Evolutionary conservation across 2,113 vertebrate species (phyloP).

Genomic region (Toxotes jaculatrix): DNA sequence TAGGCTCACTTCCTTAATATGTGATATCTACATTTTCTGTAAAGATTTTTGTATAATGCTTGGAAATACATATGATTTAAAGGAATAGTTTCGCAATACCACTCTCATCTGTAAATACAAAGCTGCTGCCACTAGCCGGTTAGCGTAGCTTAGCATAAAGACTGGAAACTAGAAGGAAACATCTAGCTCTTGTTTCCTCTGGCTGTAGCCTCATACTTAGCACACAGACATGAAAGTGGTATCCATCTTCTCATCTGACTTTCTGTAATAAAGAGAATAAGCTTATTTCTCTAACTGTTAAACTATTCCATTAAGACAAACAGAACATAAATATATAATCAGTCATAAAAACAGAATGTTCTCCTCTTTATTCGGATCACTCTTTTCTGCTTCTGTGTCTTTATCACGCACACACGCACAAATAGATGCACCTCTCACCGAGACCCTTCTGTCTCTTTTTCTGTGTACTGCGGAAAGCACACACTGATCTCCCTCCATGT

Average conservation of each 20-base stretch:
- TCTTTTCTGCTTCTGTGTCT: constrained; percentile 9
- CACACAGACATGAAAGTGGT: background rate
- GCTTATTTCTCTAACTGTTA: background rate
- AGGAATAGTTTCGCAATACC: background rate
- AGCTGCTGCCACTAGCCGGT: background rate
- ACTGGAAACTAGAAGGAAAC: background rate
- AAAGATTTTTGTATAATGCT: background rate
- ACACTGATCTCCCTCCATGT: constrained; percentile 47
- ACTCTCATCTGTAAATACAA: too few species aligned
- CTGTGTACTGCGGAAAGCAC: constrained; percentile 56
- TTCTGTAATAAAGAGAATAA: background rate
- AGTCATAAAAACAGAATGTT: background rate
- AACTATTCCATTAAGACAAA: background rate
- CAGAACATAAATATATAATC: background rate
- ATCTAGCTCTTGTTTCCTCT: too few species aligned
- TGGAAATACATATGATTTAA: background rate
- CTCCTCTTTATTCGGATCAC: background rate
- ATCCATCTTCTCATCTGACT: background rate
- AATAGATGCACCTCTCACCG: constrained; percentile 34
- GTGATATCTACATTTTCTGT: background rate
- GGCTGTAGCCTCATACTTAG: background rate
- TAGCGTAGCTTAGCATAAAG: background rate
- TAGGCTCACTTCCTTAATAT: background rate
- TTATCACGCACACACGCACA: constrained; percentile 1
- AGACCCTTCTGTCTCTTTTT: constrained; percentile 49